Conservation (phyloP, 2,888 invertebrate genomes). For the Nemoura dubitans region DNA sequence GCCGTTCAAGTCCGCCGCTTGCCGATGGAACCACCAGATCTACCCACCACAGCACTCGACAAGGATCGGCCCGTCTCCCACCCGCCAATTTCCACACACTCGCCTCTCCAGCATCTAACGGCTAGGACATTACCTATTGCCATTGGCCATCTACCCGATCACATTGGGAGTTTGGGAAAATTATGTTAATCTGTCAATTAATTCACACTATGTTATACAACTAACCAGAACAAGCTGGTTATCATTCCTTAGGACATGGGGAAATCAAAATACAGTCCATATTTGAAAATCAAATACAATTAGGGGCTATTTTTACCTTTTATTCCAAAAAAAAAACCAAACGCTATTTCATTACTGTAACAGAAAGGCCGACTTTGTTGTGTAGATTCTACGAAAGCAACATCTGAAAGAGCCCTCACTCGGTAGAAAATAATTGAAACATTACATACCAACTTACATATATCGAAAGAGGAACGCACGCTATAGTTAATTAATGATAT, state of each 20-base stretch:
- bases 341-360: background rate
- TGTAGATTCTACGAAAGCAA: background rate
- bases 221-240: background rate
- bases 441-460: background rate
- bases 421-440: background rate
- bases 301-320: background rate
- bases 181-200: too few relatives aligned
- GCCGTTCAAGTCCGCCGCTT: conserved; percentile 66
- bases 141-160: too few relatives aligned
- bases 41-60: conserved; percentile 61
- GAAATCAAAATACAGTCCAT: background rate
- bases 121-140: background rate
- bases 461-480: background rate
- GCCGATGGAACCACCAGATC: conserved; percentile 66
- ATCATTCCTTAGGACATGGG: background rate
- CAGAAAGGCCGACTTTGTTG: background rate
- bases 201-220: background rate
- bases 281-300: background rate
- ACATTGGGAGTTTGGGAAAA: too few relatives aligned
- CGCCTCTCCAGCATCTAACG: conserved; percentile 27
- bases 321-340: background rate
- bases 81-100: conserved; percentile 22
- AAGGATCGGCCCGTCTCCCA: background rate
- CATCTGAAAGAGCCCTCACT: background rate
- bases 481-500: background rate